A percentile compares a stretch with the other conserved stretches of the same genome.
phyloP scores from a whole-genome alignment of 2,888 invertebrate species.

The Lithophane leautieri region DNA sequence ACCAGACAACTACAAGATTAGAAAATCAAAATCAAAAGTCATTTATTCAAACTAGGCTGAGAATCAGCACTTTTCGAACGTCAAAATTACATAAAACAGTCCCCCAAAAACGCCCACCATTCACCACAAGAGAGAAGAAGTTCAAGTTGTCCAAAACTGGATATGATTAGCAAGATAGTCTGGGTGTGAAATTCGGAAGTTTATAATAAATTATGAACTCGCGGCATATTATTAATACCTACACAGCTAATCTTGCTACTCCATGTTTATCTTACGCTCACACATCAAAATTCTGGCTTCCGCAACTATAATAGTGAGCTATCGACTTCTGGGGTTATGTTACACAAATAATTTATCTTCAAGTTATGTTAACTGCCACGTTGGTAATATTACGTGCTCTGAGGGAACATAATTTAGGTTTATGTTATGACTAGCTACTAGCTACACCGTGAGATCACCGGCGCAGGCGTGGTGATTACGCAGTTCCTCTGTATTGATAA shows the following conservation, averaged over 20 bases:
- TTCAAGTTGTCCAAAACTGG: background rate
- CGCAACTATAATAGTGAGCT: slow-evolving; percentile 23
- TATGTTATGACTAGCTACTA: slow-evolving; percentile 51
- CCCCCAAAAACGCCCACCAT: too few relatives aligned
- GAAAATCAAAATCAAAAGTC: too few relatives aligned
- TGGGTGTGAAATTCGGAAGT: slow-evolving; percentile 26
- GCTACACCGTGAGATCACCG: slow-evolving; percentile 59
- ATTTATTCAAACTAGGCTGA: too few relatives aligned
- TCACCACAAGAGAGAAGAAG: too few relatives aligned
- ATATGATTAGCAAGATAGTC: background rate
- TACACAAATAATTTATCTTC: slow-evolving; percentile 55
- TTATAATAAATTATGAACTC: slow-evolving; percentile 37
- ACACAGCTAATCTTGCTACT: slow-evolving; percentile 21
- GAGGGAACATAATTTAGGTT: slow-evolving; percentile 62
- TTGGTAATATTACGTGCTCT: slow-evolving; percentile 58
- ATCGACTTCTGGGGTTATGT: slow-evolving; percentile 31
- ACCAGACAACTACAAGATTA: background rate
- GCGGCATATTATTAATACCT: slow-evolving; percentile 17
- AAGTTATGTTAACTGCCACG: slow-evolving; percentile 45
- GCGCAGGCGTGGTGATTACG: slow-evolving; percentile 43
- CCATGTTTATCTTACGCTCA: slow-evolving; percentile 36
- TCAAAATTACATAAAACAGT: too few relatives aligned
- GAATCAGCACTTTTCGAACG: too few relatives aligned
- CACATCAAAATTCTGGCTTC: slow-evolving; percentile 40
- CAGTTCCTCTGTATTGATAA: slow-evolving; percentile 47